Conservation (phyloP, 1,140 invertebrate genomes). For the Microplitis mediator region DNA sequence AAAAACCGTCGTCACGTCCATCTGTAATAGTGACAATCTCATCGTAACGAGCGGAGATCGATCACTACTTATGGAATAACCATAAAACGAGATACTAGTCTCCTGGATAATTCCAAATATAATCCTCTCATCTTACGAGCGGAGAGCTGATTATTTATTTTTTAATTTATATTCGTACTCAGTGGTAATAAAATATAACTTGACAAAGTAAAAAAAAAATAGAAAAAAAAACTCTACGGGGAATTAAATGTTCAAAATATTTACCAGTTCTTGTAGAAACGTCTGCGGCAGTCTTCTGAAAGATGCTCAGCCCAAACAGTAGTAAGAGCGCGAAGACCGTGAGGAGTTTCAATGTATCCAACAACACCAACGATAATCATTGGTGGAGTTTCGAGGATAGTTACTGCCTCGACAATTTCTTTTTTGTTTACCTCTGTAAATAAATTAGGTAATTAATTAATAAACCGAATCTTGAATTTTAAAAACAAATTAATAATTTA, state of each 20-base stretch:
- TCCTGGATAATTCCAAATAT: slow-evolving; percentile 39
- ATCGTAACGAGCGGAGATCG: slow-evolving; percentile 49
- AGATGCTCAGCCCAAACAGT: slow-evolving; percentile 99
- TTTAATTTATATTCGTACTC: neutral
- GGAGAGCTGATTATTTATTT: slow-evolving; percentile 45
- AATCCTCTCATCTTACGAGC: slow-evolving; percentile 49
- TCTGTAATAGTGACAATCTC: slow-evolving; percentile 47
- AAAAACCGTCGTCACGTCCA: slow-evolving; percentile 28
- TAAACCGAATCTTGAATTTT: neutral
- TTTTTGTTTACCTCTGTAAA: slow-evolving; percentile 97
- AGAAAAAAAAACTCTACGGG: slow-evolving; percentile 2
- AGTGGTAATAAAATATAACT: too few species aligned
- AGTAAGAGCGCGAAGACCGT: slow-evolving; percentile 90
- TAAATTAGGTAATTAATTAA: neutral
- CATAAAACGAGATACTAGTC: slow-evolving; percentile 19
- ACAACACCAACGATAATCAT: slow-evolving; percentile 97
- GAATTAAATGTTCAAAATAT: slow-evolving; percentile 22
- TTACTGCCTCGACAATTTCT: slow-evolving; percentile 98
- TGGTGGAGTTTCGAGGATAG: slow-evolving; percentile 97
- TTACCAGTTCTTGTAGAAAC: slow-evolving; percentile 99
- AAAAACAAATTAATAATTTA: too few species aligned
- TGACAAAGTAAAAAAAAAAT: neutral
- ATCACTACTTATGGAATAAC: slow-evolving; percentile 42
- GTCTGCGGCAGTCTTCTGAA: slow-evolving; percentile 95
- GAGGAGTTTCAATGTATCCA: slow-evolving; percentile 98